Percentiles rank a stretch among this genome's conserved stretches.
Evolutionary conservation across 1,140 invertebrate species (phyloP).

Genomic region (Drosophila lowei): DNA sequence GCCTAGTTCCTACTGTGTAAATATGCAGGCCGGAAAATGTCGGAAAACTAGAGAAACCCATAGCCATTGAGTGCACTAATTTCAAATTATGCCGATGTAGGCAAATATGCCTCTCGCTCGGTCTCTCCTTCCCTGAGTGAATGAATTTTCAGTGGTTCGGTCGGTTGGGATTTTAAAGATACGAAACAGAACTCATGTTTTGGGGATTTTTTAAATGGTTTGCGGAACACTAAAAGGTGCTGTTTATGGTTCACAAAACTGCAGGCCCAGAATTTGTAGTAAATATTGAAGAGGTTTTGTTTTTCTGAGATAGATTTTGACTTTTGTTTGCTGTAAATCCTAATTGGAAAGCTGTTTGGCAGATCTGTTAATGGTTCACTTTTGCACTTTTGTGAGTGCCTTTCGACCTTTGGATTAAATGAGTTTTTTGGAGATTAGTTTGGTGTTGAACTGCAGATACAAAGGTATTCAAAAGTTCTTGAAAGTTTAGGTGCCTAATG

Average conservation of each 20-base stretch:
- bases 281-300: neutral
- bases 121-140: neutral
- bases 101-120: constrained; percentile 52
- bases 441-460: too few relatives aligned
- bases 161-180: constrained; percentile 27
- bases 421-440: too few relatives aligned
- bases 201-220: neutral
- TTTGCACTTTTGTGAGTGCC: too few relatives aligned
- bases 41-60: constrained; percentile 60
- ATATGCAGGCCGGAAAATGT: constrained; percentile 57
- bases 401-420: too few relatives aligned
- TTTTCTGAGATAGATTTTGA: too few relatives aligned
- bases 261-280: neutral
- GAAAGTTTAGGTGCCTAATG: too few relatives aligned
- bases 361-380: too few relatives aligned
- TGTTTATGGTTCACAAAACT: neutral
- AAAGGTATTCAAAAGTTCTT: too few relatives aligned
- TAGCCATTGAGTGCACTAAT: constrained; percentile 79
- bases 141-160: constrained; percentile 19
- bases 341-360: too few relatives aligned
- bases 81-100: constrained; percentile 78
- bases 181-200: neutral
- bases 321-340: too few relatives aligned
- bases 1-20: constrained; percentile 63
- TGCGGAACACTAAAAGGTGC: too few relatives aligned